These are phyloP conservation scores for Himalopsyche anomala DNA, from an alignment of 2,888 invertebrate genomes.

Conservation along the genomic window DNA sequence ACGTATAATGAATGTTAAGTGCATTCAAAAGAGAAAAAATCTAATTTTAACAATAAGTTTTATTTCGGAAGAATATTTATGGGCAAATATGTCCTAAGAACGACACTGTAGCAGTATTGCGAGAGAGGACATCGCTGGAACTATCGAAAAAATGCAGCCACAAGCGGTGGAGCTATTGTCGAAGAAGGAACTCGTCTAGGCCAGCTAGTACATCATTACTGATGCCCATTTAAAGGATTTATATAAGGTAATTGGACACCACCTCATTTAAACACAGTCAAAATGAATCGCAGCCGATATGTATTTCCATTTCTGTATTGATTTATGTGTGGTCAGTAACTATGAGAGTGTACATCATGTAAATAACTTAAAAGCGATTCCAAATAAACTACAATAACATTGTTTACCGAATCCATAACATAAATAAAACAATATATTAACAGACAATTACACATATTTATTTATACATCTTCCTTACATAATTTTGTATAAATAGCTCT, in stretches of 20 bases:
- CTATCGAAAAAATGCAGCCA: slow-evolving; percentile 38
- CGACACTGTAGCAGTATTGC: background rate
- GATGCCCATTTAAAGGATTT: slow-evolving; percentile 73
- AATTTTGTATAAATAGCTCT: no score
- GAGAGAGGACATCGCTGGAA: background rate
- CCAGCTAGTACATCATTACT: slow-evolving; percentile 72
- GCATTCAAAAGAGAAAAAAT: no score
- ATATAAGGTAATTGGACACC: slow-evolving; percentile 74
- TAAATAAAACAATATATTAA: no score
- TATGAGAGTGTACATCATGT: no score
- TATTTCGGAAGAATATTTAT: no score
- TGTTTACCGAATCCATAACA: no score
- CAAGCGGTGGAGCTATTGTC: slow-evolving; percentile 49
- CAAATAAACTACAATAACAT: no score
- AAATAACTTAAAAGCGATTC: no score
- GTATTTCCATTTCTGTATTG: slow-evolving; percentile 59
- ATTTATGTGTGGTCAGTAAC: slow-evolving; percentile 46
- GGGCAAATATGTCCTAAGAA: background rate
- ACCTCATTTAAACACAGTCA: slow-evolving; percentile 58
- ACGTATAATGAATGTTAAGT: no score
- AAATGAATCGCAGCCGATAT: slow-evolving; percentile 53
- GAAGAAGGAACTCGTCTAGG: slow-evolving; percentile 46
- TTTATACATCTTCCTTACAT: no score
- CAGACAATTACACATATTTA: no score
- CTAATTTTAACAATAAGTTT: no score